Evolutionary conservation across 2,113 vertebrate species (phyloP), one percentile per base, ranked within the genome.

Genomic region (Malurus elegans): DNA sequence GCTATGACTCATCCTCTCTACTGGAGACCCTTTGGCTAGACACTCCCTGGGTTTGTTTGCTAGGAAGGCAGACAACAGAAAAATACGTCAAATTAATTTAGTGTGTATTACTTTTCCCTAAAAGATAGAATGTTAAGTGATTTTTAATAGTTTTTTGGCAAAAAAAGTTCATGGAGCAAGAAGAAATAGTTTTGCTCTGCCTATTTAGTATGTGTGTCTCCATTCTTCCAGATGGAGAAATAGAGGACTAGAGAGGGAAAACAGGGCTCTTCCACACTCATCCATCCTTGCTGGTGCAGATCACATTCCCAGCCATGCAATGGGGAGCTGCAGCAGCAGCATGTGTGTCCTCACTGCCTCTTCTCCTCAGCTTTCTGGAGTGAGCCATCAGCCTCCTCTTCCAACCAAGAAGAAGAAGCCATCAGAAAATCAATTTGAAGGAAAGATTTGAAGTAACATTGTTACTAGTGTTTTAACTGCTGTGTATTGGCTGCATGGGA

Each of bases 191-290:
- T 12, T 65, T 79, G 18, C 53, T 74, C n/a, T 72, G 20, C 21
- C 7, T 81, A 57, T 64, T 78, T 48, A 54, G 18, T 24, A 18
- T 14, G 7, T 17, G 74, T 64, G 5, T 36, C 66, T 74, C 20
- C 40, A 4, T 54, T 91, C 10, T 84, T 90, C 34, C 5, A 3
- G 0, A 1, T 47, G 9, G 17, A 88, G 21, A 60, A n/a, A 42
- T 14, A 76, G n/a, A 83, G 5, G 9, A 60, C 2, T 64, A 38
- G 40, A 61, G 38, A 60, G 3, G 9, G 8, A 51, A 71, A 92
- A 11, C 5, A 48, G 6, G 2, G 0, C 12, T 71, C 20, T 62
- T 84, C 25, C 18, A 23, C 29, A 5, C 19, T 90, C 2, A 0
- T 58, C 10, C 23, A 51, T 26, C 16, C 21, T 79, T 64, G 14